These are phyloP conservation scores for Ataeniobius toweri DNA, from an alignment of 2,797 vertebrate genomes.

Conservation along the genomic window DNA sequence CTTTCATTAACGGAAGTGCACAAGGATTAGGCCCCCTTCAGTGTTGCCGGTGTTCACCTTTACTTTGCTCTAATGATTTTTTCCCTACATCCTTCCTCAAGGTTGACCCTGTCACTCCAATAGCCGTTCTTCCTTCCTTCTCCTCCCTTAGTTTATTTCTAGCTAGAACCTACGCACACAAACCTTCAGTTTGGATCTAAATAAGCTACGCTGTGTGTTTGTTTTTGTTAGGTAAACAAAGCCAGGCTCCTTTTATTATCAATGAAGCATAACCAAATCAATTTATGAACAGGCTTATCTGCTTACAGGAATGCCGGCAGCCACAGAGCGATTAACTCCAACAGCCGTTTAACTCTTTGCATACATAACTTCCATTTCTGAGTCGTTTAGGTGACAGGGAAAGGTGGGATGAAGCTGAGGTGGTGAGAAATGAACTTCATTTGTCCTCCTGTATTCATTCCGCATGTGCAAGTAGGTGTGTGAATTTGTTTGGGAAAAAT, in stretches of 20 bases:
- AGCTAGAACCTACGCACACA: slow-evolving; percentile 11
- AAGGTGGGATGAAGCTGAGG: slow-evolving; percentile 28
- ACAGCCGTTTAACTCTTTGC: slow-evolving; percentile 71
- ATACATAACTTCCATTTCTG: slow-evolving; percentile 64
- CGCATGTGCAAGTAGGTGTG: background rate
- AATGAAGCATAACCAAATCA: slow-evolving; percentile 82
- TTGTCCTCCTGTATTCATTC: slow-evolving; percentile 61
- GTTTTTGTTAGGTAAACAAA: slow-evolving; percentile 77
- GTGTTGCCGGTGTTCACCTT: slow-evolving; percentile 70
- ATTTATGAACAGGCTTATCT: slow-evolving; percentile 83
- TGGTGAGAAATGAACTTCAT: slow-evolving; percentile 68
- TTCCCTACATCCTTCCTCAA: slow-evolving; percentile 62
- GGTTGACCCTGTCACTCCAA: slow-evolving; percentile 71
- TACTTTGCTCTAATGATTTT: slow-evolving; percentile 73
- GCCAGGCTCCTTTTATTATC: slow-evolving; percentile 79
- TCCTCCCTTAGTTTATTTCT: slow-evolving; percentile 1
- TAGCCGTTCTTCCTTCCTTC: slow-evolving; percentile 1
- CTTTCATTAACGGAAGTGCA: slow-evolving; percentile 76
- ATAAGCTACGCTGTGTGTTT: slow-evolving; percentile 24
- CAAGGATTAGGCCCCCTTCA: slow-evolving; percentile 71
- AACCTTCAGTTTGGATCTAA: slow-evolving; percentile 25
- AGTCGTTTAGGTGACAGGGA: slow-evolving; percentile 57
- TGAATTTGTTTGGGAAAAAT: slow-evolving; percentile 18
- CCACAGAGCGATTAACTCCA: slow-evolving; percentile 70
- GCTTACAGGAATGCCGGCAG: slow-evolving; percentile 61